phyloP scores from a whole-genome alignment of 1,140 invertebrate genomes.

The Drosophila parvula region DNA sequence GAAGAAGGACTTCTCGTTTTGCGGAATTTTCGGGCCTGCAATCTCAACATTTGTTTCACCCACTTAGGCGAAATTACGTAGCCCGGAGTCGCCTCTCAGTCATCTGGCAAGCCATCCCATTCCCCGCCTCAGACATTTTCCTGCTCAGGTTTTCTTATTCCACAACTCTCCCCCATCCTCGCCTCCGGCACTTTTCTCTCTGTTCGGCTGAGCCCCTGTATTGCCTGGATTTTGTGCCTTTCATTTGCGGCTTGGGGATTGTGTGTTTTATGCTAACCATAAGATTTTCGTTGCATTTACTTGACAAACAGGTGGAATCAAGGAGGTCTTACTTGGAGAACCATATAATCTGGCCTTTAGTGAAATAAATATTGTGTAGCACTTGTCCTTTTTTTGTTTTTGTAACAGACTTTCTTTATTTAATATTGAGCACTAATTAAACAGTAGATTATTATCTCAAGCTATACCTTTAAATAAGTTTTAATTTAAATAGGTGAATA shows the following conservation, averaged over 20 bases:
- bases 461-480: background rate
- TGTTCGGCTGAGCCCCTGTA: conserved; percentile 40
- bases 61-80: conserved; percentile 71
- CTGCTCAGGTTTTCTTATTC: conserved; percentile 16
- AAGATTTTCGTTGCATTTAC: conserved; percentile 61
- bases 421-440: background rate
- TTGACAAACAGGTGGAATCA: conserved; percentile 48
- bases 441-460: too few relatives aligned
- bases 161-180: background rate
- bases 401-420: background rate
- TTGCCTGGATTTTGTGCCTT: conserved; percentile 65
- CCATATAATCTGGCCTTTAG: conserved; percentile 23
- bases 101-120: background rate
- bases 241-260: conserved; percentile 68
- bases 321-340: conserved; percentile 15
- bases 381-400: conserved; percentile 3
- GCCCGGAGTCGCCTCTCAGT: conserved; percentile 41
- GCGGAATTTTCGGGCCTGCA: conserved; percentile 60
- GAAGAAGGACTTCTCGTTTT: conserved; percentile 21
- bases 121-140: background rate
- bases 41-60: conserved; percentile 74
- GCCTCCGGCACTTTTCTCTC: background rate
- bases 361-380: conserved; percentile 29
- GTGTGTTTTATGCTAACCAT: conserved; percentile 65
- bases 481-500: background rate